Conservation (phyloP, 1,140 invertebrate genomes). For the Cryptotermes secundus region DNA sequence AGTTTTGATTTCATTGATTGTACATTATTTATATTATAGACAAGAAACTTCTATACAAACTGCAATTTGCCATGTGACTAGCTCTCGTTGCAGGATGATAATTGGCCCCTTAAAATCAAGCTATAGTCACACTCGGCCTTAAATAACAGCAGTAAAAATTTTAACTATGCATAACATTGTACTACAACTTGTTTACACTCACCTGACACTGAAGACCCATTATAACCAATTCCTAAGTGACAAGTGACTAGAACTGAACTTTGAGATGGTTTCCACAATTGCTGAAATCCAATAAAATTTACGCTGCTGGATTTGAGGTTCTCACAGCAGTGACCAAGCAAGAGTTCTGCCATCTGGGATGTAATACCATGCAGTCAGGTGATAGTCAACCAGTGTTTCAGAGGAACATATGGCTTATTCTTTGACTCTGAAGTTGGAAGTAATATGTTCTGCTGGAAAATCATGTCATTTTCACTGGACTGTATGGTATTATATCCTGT, state of each 20-base stretch:
- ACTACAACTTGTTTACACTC: not conserved
- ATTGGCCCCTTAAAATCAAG: conserved; percentile 10
- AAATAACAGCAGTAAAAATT: not conserved
- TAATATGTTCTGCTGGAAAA: no score
- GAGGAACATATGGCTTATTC: no score
- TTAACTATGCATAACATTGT: not conserved
- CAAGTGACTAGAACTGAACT: conserved; percentile 3
- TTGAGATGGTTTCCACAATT: conserved; percentile 7
- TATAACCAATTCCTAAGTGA: not conserved
- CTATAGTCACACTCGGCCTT: not conserved
- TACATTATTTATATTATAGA: conserved; percentile 8
- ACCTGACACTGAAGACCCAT: not conserved
- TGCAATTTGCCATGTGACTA: conserved; percentile 19
- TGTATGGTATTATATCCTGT: no score
- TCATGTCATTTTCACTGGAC: no score
- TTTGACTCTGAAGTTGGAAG: no score
- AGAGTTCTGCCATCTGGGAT: no score
- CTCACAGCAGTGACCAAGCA: no score
- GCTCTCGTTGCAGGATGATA: conserved; percentile 1
- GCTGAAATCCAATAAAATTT: not conserved
- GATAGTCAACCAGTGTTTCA: no score
- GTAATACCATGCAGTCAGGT: no score
- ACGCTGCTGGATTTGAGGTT: no score
- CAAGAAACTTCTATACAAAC: not conserved
- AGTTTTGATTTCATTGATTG: conserved; percentile 18